Base-by-base conservation (phyloP, 2,888 invertebrate species). In the Meteorus colon region DNA sequence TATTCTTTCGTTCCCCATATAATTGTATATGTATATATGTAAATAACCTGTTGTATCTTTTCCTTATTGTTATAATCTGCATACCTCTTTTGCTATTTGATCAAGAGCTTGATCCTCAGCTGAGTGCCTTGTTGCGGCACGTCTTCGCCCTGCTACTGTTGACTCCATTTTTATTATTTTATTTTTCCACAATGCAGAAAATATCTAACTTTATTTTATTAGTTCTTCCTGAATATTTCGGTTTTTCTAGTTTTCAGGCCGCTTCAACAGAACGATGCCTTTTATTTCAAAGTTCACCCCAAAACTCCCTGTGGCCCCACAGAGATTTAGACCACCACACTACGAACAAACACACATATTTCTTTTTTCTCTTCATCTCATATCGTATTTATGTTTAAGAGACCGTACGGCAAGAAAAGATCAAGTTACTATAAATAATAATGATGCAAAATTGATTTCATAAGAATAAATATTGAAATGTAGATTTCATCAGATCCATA, bases 101-200 rank as follows among this genome's bases (percentile, higher is more conserved):
- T 98, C 98, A 76, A 98, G 93, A 69, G 98, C 98, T 90, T 98
- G 97, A 91, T 98, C 98, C 91, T 98, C 98, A n/a, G 97, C 98
- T 71, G 96, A 95, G 86, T 97, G 96, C 91, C 97, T 95, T 82
- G 95, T 93, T 90, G 95, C 94, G 91, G 95, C 92, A 91, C 96
- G 93, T 91, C 96, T 92, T 90, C 96, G 92, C 88, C 94, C 93
- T 78, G 90, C 84, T 80, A 89, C 86, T 70, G 89, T 85, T 80
- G 89, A 88, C 83, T 89, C 89, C 89, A 89, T 89, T 80, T 70
- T 78, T 72, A 70, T 74, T 73, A 75, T 68, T 67, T 74, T 60
- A 51, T 63, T 74, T 67, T 73, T 55, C n/a, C n/a, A n/a, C 51
- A 2, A 48, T 6, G 19, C 19, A 19, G 19, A 29, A 67, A 45